Evolutionary conservation across 2,113 vertebrate genomes (phyloP).

Genomic region (Bagarius yarrelli): DNA sequence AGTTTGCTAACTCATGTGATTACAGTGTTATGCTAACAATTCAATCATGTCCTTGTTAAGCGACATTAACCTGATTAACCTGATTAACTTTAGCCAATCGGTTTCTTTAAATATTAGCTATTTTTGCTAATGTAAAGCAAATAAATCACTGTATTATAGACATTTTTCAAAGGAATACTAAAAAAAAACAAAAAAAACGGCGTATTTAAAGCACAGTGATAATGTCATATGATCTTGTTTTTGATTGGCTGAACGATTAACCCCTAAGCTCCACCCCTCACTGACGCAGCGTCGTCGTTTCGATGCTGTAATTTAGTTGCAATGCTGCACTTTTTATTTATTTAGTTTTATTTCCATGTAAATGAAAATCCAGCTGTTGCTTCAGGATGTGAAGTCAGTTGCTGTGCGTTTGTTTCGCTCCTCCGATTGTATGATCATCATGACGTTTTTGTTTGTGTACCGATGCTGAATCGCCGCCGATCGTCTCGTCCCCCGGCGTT

Average conservation of each 20-base stretch:
- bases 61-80: background rate
- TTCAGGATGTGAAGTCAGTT: background rate
- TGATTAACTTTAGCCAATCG: background rate
- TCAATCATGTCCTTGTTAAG: background rate
- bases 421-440: background rate
- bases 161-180: background rate
- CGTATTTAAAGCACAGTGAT: background rate
- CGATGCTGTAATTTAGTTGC: background rate
- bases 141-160: background rate
- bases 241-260: background rate
- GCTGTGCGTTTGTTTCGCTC: background rate
- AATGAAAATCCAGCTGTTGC: background rate
- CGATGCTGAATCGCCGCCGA: too few relatives aligned
- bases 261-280: background rate
- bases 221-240: background rate
- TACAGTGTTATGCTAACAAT: background rate
- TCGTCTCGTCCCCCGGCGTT: too few relatives aligned
- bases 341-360: background rate
- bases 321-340: background rate
- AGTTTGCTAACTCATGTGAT: background rate
- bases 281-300: background rate
- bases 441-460: too few relatives aligned
- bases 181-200: too few relatives aligned
- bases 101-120: constrained; percentile 7
- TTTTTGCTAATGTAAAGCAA: background rate